Conservation (phyloP, 2,113 vertebrate species). For the Macquaria australasica region DNA sequence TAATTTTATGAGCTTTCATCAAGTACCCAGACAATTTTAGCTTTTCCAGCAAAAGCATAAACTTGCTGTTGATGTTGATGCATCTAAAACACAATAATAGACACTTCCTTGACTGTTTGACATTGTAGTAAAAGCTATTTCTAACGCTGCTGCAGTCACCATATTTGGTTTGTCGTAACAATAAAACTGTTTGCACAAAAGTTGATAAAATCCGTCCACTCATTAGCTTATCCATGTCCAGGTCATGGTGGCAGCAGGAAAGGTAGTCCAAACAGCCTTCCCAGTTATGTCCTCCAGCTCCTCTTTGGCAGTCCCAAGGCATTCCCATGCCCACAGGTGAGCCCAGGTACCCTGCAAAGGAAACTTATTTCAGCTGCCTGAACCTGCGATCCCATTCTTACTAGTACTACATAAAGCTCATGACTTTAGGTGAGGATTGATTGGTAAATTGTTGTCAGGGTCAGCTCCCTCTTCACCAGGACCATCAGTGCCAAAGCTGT, state of each 20-base stretch:
- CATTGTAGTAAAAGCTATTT: not conserved
- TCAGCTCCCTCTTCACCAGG: not conserved
- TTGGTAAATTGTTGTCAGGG: not conserved
- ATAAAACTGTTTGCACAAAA: not conserved
- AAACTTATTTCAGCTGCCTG: not conserved
- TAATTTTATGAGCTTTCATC: not conserved
- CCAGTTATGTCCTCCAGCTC: not conserved
- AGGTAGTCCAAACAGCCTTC: not conserved
- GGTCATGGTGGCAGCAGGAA: not conserved
- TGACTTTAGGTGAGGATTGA: not conserved
- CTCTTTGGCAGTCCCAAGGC: not conserved
- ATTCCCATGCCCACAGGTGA: no score
- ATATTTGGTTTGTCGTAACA: no score
- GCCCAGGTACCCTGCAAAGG: not conserved
- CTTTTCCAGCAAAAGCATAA: not conserved
- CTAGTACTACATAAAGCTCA: not conserved
- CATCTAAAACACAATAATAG: not conserved
- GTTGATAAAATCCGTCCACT: not conserved
- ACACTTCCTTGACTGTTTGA: not conserved
- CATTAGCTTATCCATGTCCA: not conserved
- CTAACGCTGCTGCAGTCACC: no score
- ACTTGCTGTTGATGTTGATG: not conserved
- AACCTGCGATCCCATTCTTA: not conserved
- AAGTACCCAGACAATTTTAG: not conserved
- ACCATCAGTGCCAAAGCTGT: no score